Conservation (phyloP, 2,888 invertebrate species). For the Entomobrya proxima region DNA sequence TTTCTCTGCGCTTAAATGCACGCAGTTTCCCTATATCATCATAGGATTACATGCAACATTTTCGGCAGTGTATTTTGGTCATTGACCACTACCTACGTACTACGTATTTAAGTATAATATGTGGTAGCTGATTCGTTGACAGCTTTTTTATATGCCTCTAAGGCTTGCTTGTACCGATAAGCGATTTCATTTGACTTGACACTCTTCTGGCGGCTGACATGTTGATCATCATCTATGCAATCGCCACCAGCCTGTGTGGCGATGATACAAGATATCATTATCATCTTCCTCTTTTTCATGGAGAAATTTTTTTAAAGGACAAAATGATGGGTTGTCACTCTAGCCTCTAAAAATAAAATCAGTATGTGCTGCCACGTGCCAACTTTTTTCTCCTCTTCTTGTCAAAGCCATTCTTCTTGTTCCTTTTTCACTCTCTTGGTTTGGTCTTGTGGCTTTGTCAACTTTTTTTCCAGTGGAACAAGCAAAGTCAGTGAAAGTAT, state of each 20-base stretch:
- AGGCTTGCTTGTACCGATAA: slow-evolving; percentile 2
- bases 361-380: slow-evolving; percentile 31
- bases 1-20: no score
- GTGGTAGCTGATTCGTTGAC: background rate
- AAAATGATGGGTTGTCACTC: slow-evolving; percentile 7
- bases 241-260: background rate
- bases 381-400: background rate
- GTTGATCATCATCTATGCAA: no score
- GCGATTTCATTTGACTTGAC: background rate
- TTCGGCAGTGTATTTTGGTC: background rate
- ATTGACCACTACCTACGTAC: background rate
- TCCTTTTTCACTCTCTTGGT: background rate
- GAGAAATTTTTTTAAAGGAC: background rate
- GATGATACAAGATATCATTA: background rate
- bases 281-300: background rate
- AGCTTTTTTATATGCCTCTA: slow-evolving; percentile 14
- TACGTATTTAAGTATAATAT: background rate
- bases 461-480: background rate
- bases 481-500: background rate
- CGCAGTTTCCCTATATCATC: no score
- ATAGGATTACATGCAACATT: slow-evolving; percentile 3
- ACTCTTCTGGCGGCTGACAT: no score
- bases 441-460: background rate
- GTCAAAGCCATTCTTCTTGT: slow-evolving; percentile 1
- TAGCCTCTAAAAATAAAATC: no score